Conservation (phyloP, 2,797 vertebrate genomes). For the Vireo griseus region DNA sequence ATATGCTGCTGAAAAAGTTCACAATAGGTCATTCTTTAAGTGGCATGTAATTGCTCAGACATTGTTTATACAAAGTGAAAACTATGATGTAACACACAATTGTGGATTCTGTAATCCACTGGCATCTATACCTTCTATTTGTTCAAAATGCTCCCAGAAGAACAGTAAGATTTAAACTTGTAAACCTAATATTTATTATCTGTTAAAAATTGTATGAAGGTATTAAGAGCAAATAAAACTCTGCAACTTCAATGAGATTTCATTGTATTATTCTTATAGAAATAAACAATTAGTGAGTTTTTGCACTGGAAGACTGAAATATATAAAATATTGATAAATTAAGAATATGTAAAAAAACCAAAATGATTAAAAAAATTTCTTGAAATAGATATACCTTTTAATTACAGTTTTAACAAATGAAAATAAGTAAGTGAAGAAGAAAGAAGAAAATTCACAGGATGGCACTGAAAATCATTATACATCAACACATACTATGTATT, state of each 20-base stretch:
- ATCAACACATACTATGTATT: background rate
- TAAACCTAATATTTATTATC: background rate
- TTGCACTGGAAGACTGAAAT: background rate
- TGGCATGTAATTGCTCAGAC: background rate
- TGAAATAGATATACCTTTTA: background rate
- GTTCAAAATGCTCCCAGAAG: background rate
- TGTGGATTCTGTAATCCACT: background rate
- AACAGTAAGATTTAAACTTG: background rate
- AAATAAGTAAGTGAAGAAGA: background rate
- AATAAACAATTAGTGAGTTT: background rate
- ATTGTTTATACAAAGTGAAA: background rate
- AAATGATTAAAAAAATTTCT: fast-evolving
- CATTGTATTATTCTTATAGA: background rate
- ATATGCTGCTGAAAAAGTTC: background rate
- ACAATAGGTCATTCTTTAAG: background rate
- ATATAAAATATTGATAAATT: background rate
- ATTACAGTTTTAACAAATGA: background rate
- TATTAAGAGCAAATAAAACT: background rate
- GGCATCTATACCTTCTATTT: background rate
- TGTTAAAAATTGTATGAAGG: background rate
- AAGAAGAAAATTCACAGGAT: background rate
- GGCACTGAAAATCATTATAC: background rate
- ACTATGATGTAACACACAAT: background rate
- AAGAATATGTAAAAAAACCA: background rate
- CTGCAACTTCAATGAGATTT: background rate